Conservation (phyloP, 1,140 invertebrate species). For the Nebria ingens region DNA sequence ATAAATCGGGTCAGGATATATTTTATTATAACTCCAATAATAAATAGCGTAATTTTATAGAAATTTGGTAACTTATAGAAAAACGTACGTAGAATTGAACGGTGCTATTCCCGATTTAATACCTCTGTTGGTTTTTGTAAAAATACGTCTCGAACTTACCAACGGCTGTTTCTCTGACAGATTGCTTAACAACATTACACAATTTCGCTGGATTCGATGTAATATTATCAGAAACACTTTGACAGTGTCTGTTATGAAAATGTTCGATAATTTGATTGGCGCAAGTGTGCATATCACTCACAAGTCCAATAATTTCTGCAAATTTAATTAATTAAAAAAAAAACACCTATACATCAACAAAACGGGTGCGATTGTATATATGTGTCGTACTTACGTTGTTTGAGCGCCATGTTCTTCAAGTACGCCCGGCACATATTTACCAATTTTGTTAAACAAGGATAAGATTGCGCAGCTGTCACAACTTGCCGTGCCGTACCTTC, state of each 20-base stretch:
- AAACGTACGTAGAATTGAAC: no score
- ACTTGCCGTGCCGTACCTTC: slow-evolving; percentile 45
- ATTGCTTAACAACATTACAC: slow-evolving; percentile 49
- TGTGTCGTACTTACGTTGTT: slow-evolving; percentile 54
- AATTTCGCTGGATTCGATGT: slow-evolving; percentile 42
- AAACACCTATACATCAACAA: slow-evolving; percentile 7
- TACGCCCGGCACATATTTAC: slow-evolving; percentile 46
- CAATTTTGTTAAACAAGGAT: slow-evolving; percentile 43
- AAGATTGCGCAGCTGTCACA: slow-evolving; percentile 37
- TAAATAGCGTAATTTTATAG: no score
- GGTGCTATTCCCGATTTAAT: no score
- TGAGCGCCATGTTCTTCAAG: slow-evolving; percentile 49
- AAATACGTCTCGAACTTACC: no score
- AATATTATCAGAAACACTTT: slow-evolving; percentile 25
- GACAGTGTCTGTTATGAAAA: slow-evolving; percentile 29
- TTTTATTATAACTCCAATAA: no score
- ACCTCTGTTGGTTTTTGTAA: no score
- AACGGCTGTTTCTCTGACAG: slow-evolving; percentile 45
- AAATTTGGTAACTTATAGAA: no score
- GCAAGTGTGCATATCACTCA: slow-evolving; percentile 49
- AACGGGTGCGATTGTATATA: slow-evolving; percentile 22
- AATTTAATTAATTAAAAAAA: slow-evolving; percentile 27
- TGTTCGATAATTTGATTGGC: slow-evolving; percentile 46
- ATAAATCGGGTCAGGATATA: no score
- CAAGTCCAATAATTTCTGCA: slow-evolving; percentile 51